These are phyloP conservation scores for Criorhina ranunculi DNA, from an alignment of 2,888 invertebrate species.

Conservation along the genomic window DNA sequence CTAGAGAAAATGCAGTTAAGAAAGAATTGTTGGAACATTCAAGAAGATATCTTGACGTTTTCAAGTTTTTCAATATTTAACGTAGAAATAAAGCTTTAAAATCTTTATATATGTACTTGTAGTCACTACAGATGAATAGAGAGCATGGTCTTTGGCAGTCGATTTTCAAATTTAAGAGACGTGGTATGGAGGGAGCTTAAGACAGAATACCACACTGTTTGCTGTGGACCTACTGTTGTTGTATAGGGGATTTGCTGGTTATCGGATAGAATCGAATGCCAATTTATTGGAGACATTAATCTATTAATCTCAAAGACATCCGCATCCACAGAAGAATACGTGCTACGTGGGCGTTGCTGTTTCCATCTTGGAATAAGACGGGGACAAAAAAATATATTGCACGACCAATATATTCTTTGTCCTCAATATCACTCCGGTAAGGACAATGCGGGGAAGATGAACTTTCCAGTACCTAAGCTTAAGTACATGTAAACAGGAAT, in stretches of 20 bases:
- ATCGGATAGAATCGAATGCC: slow-evolving; percentile 35
- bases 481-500: too few species aligned
- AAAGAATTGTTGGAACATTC: slow-evolving; percentile 26
- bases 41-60: slow-evolving; percentile 66
- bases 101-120: background rate
- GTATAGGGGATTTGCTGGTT: too few species aligned
- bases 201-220: background rate
- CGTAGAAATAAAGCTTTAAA: slow-evolving; percentile 27
- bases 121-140: slow-evolving; percentile 69
- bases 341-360: background rate
- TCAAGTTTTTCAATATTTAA: slow-evolving; percentile 61
- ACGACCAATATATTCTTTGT: background rate
- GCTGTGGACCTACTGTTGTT: too few species aligned
- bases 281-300: slow-evolving; percentile 46
- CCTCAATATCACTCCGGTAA: slow-evolving; percentile 5
- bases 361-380: background rate
- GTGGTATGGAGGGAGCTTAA: background rate
- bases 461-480: too few species aligned
- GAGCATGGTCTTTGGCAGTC: too few species aligned
- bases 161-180: background rate
- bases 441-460: background rate
- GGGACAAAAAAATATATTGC: background rate
- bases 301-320: slow-evolving; percentile 34
- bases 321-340: background rate
- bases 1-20: slow-evolving; percentile 48